phyloP scores from a whole-genome alignment of 2,113 vertebrate species.

The Centrocercus urophasianus region DNA sequence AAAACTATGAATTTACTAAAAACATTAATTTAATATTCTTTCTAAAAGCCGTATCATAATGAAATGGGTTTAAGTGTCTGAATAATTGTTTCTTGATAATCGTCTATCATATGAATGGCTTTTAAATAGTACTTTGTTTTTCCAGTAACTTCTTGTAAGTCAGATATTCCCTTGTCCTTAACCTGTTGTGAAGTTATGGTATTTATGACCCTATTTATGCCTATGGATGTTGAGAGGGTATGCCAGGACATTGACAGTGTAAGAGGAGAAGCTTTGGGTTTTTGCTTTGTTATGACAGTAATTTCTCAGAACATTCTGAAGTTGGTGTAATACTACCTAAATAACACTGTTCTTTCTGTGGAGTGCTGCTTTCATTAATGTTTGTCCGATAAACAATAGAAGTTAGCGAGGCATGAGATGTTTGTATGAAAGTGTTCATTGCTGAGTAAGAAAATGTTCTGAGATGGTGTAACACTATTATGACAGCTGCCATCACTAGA shows the following conservation, averaged over 20 bases:
- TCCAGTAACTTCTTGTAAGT: neutral
- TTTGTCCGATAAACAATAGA: neutral
- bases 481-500: neutral
- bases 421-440: neutral
- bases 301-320: neutral
- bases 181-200: neutral
- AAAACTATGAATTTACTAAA: neutral
- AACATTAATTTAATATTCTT: neutral
- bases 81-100: neutral
- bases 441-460: slow-evolving; percentile 6
- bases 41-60: neutral
- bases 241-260: neutral
- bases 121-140: neutral
- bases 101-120: neutral
- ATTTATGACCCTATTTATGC: neutral
- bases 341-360: neutral
- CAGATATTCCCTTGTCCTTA: neutral
- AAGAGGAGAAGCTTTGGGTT: accelerated
- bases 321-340: neutral
- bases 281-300: neutral
- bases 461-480: neutral
- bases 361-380: neutral
- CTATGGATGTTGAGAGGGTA: accelerated
- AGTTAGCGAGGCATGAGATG: neutral
- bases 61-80: neutral